Evolutionary conservation across 2,888 invertebrate genomes (phyloP).

Genomic region (Leptinotarsa tumamoca): DNA sequence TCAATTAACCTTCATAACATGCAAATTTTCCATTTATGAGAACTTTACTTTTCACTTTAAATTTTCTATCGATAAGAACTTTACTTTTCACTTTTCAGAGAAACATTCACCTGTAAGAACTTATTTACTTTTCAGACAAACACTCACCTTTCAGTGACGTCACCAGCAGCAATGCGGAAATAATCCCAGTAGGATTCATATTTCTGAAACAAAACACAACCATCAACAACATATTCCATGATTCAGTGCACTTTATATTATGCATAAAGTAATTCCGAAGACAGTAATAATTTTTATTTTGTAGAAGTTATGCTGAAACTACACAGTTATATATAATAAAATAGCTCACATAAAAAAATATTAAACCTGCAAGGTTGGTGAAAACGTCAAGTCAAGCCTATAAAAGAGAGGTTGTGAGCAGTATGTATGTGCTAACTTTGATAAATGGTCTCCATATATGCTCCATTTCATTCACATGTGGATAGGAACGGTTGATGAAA

Average conservation of each 20-base stretch:
- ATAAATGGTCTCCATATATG: slow-evolving; percentile 46
- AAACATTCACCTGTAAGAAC: slow-evolving; percentile 40
- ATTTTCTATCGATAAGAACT: no score
- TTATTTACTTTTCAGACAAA: background rate
- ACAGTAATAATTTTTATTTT: background rate
- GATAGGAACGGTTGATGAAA: slow-evolving; percentile 6
- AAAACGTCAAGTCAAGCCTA: slow-evolving; percentile 47
- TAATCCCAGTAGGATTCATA: slow-evolving; percentile 45
- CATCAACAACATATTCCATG: slow-evolving; percentile 25
- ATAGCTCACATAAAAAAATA: background rate
- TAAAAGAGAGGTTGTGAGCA: slow-evolving; percentile 50
- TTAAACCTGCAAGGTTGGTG: slow-evolving; percentile 42
- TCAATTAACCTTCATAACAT: no score
- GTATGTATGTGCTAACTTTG: slow-evolving; percentile 51
- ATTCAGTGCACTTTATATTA: background rate
- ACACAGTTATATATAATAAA: background rate
- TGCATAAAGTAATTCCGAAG: background rate
- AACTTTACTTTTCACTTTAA: no score
- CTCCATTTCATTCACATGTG: slow-evolving; percentile 31
- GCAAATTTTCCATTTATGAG: no score
- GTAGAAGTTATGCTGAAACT: slow-evolving; percentile 26
- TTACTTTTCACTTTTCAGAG: background rate
- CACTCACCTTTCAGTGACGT: slow-evolving; percentile 47
- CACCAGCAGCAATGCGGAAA: slow-evolving; percentile 33
- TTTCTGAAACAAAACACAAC: slow-evolving; percentile 50